Conservation (phyloP, 2,113 vertebrate genomes). For the Neofelis nebulosa region DNA sequence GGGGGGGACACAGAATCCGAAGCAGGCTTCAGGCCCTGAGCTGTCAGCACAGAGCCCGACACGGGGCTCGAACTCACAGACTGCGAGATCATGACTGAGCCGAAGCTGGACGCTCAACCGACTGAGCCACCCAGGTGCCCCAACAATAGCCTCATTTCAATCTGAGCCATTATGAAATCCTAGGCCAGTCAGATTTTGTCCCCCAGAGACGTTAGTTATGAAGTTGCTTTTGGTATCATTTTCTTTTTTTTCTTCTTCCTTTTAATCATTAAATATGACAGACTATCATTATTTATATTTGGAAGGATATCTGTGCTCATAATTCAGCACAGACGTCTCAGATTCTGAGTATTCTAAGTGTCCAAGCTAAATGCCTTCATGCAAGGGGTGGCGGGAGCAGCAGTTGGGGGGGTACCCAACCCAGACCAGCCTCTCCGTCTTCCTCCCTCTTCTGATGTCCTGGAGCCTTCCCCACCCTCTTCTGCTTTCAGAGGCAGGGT, state of each 20-base stretch:
- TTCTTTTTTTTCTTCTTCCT: background rate
- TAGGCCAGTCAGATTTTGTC: background rate
- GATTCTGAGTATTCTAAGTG: background rate
- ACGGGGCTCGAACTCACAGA: too few relatives aligned
- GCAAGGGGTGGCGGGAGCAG: background rate
- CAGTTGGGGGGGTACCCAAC: background rate
- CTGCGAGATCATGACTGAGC: too few relatives aligned
- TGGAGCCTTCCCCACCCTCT: background rate
- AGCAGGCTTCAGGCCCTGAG: too few relatives aligned
- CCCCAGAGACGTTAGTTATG: background rate
- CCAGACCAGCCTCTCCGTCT: background rate
- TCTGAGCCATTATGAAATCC: background rate
- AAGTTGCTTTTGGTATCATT: background rate
- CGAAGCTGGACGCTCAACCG: too few relatives aligned
- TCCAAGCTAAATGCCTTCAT: background rate
- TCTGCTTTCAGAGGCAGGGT: background rate
- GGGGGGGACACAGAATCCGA: too few relatives aligned
- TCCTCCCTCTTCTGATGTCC: background rate
- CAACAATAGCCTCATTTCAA: background rate
- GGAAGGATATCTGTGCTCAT: background rate
- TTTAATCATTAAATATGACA: constrained; percentile 9
- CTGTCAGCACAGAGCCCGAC: too few relatives aligned
- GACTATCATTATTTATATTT: background rate
- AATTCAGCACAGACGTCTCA: background rate
- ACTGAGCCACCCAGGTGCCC: too few relatives aligned